These are phyloP conservation scores for Melinaea menophilus DNA, from an alignment of 2,888 invertebrate genomes.

Conservation along the genomic window DNA sequence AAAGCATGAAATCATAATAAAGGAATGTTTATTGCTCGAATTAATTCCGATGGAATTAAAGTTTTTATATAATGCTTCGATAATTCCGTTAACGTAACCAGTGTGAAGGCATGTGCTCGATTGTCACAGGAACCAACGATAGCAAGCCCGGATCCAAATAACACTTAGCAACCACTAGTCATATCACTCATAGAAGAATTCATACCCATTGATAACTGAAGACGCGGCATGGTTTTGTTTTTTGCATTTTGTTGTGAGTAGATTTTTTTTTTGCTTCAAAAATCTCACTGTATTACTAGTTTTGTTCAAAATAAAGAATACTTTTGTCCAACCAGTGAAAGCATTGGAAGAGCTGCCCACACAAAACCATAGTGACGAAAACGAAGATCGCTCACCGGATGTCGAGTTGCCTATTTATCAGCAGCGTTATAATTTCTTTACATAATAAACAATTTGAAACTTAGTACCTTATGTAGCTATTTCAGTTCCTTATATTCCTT, in stretches of 20 bases:
- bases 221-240: slow-evolving; percentile 71
- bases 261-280: slow-evolving; percentile 44
- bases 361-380: slow-evolving; percentile 78
- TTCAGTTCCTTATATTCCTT: neutral
- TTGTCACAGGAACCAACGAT: slow-evolving; percentile 74
- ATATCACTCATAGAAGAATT: slow-evolving; percentile 46
- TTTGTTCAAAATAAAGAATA: slow-evolving; percentile 23
- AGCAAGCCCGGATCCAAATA: slow-evolving; percentile 68
- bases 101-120: slow-evolving; percentile 73
- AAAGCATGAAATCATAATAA: slow-evolving; percentile 22
- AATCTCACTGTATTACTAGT: slow-evolving; percentile 33
- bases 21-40: slow-evolving; percentile 5
- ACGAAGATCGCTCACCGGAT: slow-evolving; percentile 86
- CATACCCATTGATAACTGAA: slow-evolving; percentile 46
- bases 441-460: slow-evolving; percentile 49
- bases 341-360: slow-evolving; percentile 85
- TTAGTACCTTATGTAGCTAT: neutral
- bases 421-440: slow-evolving; percentile 90
- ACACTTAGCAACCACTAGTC: slow-evolving; percentile 26
- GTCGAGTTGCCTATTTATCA: slow-evolving; percentile 90
- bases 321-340: slow-evolving; percentile 76
- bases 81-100: slow-evolving; percentile 36
- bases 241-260: slow-evolving; percentile 76
- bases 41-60: neutral
- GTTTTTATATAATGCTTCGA: slow-evolving; percentile 19